Percentiles rank a stretch among this genome's conserved stretches.
These are phyloP conservation scores for Actinemys pallida DNA, from an alignment of 2,113 vertebrate species.

Conservation along the genomic window DNA sequence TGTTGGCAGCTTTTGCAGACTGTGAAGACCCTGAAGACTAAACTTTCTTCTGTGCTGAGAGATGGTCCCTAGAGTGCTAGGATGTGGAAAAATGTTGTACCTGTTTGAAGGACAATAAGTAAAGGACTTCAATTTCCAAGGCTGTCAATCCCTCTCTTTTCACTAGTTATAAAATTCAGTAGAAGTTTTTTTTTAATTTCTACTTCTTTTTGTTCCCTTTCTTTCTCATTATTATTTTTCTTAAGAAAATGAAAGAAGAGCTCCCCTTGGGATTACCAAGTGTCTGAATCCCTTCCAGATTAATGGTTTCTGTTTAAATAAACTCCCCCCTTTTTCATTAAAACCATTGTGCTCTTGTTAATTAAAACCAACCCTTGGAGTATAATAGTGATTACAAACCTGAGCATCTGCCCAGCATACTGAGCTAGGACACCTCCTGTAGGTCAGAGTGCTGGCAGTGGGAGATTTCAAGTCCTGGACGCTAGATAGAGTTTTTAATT, in stretches of 20 bases:
- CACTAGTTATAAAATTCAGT: background rate
- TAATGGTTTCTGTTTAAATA: conserved; percentile 56
- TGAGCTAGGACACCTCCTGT: conserved; percentile 11
- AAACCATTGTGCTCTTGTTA: conserved; percentile 52
- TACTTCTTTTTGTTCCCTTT: background rate
- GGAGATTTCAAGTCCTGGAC: background rate
- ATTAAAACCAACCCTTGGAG: conserved; percentile 59
- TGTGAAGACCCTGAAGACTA: background rate
- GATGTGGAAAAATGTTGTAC: background rate
- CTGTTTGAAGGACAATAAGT: background rate
- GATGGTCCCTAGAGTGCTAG: background rate
- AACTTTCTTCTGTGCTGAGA: background rate
- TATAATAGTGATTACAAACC: conserved; percentile 46
- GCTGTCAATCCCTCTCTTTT: background rate
- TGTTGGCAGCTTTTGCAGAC: background rate
- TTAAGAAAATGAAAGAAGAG: conserved; percentile 16
- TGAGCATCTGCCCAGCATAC: conserved; percentile 5
- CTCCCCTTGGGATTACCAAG: background rate
- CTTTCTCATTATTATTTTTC: conserved; percentile 21
- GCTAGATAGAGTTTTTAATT: conserved; percentile 20
- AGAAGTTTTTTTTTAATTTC: background rate
- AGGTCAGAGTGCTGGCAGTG: background rate
- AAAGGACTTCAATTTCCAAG: background rate
- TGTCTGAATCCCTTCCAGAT: conserved; percentile 14
- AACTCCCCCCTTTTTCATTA: conserved; percentile 30